These are phyloP conservation scores for Calidris pugnax DNA, from an alignment of 2,113 vertebrate genomes.

Conservation along the genomic window DNA sequence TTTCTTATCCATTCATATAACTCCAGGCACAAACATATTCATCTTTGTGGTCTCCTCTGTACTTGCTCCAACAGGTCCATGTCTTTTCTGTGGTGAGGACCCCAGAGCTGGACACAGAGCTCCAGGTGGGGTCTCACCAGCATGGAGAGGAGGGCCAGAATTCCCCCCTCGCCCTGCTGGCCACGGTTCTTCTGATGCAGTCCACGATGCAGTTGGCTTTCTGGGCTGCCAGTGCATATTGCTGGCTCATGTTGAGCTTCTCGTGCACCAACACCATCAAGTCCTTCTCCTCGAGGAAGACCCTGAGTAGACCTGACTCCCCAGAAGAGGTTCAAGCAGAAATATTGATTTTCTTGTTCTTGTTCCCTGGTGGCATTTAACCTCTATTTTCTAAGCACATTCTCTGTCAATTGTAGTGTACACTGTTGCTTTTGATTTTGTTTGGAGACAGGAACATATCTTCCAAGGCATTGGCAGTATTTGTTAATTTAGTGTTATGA, in stretches of 20 bases:
- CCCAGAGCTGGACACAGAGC: not conserved
- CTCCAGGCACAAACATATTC: not conserved
- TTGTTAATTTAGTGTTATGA: not conserved
- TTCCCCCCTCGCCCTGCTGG: not conserved
- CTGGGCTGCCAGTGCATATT: not conserved
- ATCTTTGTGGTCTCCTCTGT: not conserved
- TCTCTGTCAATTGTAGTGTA: not conserved
- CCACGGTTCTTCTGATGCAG: not conserved
- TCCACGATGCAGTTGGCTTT: not conserved
- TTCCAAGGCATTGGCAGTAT: not conserved
- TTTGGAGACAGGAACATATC: not conserved
- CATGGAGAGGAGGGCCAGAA: not conserved
- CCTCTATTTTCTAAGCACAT: not conserved
- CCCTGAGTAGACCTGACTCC: not conserved
- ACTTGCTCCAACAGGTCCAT: not conserved
- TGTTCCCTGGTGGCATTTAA: not conserved
- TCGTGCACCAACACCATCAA: not conserved
- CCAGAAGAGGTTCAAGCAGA: not conserved
- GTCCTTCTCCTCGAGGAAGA: not conserved
- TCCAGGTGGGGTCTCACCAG: not conserved
- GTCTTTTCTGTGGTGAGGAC: not conserved
- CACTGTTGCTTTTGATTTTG: not conserved
- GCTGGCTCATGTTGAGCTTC: not conserved
- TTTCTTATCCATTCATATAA: not conserved
- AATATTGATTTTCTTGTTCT: not conserved